Evolutionary conservation across 2,113 vertebrate species (phyloP).

Genomic region (Aythya baeri): DNA sequence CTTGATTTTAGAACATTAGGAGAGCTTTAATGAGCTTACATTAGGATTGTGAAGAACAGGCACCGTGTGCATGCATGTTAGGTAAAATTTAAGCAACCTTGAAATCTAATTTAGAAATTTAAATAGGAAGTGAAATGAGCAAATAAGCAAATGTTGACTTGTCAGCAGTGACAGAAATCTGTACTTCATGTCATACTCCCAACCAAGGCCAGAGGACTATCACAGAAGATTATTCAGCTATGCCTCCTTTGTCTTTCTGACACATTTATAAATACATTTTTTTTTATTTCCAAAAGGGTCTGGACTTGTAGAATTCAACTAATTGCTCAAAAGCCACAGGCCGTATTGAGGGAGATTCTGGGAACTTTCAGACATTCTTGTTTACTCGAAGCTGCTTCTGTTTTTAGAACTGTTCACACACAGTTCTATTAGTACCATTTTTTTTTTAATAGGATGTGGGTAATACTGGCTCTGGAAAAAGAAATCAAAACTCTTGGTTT

Average conservation of each 20-base stretch:
- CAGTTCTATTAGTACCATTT: neutral
- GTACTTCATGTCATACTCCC: neutral
- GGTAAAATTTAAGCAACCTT: slow-evolving; percentile 18
- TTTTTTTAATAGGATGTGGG: neutral
- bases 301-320: neutral
- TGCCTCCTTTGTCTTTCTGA: neutral
- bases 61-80: neutral
- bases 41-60: neutral
- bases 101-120: slow-evolving; percentile 31
- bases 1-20: neutral
- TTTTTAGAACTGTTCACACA: neutral
- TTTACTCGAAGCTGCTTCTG: neutral
- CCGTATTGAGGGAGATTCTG: neutral
- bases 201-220: neutral
- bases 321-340: neutral
- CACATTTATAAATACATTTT: neutral
- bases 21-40: slow-evolving; percentile 3
- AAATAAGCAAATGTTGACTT: neutral
- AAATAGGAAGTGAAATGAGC: neutral
- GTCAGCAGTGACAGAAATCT: neutral
- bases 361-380: neutral
- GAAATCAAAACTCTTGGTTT: neutral
- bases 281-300: neutral
- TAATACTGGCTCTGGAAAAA: neutral
- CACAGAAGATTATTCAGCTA: neutral